A percentile compares a stretch with the other conserved stretches of the same genome.
phyloP scores from a whole-genome alignment of 2,888 invertebrate genomes.

The Nebria brevicollis region DNA sequence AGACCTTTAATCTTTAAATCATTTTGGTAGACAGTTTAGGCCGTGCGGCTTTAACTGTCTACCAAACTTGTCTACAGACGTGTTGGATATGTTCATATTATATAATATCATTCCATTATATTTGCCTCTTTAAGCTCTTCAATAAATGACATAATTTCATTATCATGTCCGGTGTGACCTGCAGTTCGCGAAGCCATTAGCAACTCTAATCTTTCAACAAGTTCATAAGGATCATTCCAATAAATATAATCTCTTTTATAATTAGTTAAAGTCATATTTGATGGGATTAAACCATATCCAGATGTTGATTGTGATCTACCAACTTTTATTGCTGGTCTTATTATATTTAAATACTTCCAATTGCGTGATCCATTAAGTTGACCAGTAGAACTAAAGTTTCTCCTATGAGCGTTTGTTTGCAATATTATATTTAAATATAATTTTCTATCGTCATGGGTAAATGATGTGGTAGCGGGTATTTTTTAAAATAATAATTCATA shows the following conservation, averaged over 20 bases:
- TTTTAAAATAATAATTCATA: conserved; percentile 5
- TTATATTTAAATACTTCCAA: conserved; percentile 4
- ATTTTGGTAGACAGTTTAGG: too few species aligned
- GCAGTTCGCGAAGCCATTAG: neutral
- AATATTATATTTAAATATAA: too few species aligned
- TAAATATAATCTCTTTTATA: conserved; percentile 11
- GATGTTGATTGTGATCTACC: conserved; percentile 6
- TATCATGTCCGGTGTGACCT: conserved; percentile 7
- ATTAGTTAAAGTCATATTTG: neutral
- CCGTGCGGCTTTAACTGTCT: too few species aligned
- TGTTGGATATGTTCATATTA: too few species aligned
- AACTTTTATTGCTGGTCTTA: neutral
- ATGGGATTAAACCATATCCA: neutral
- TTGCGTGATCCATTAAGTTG: neutral
- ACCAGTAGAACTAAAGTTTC: neutral
- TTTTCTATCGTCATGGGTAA: neutral
- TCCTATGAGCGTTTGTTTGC: conserved; percentile 3
- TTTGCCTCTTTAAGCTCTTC: neutral
- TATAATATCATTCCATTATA: neutral
- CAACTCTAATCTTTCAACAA: neutral
- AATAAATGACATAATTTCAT: conserved; percentile 9
- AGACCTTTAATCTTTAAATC: too few species aligned
- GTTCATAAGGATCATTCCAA: conserved; percentile 17
- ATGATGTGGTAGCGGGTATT: too few species aligned
- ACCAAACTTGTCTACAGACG: too few species aligned